Conservation (phyloP, 2,797 vertebrate genomes). For the Sebastes iracundus region DNA sequence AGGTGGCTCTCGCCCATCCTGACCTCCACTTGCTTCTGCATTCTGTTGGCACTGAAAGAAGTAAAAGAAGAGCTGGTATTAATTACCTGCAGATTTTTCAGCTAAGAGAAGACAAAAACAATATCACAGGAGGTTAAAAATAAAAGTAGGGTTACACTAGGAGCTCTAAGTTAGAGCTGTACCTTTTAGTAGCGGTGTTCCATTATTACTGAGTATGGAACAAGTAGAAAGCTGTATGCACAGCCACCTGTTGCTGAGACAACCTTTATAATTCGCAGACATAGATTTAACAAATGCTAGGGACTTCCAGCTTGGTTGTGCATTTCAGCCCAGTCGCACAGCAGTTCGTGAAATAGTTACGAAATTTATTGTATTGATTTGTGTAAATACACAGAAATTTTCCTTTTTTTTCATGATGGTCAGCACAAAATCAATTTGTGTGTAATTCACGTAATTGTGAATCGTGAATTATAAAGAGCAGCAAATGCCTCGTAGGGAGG, state of each 20-base stretch:
- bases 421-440: too few relatives aligned
- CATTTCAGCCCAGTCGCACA: too few relatives aligned
- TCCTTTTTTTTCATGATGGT: too few relatives aligned
- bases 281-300: neutral
- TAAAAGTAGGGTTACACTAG: neutral
- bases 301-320: too few relatives aligned
- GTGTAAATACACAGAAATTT: too few relatives aligned
- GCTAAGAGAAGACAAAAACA: neutral
- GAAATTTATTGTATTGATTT: too few relatives aligned
- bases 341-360: too few relatives aligned
- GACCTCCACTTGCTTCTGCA: conserved; percentile 98
- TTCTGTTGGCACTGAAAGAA: conserved; percentile 85
- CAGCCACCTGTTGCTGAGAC: neutral
- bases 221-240: neutral
- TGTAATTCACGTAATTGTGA: too few relatives aligned
- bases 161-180: neutral
- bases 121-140: neutral
- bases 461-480: too few relatives aligned
- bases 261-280: neutral
- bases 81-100: neutral
- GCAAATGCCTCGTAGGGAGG: too few relatives aligned
- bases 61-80: neutral
- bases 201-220: neutral
- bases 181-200: neutral
- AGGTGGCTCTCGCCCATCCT: conserved; percentile 92